Evolutionary conservation across 1,140 invertebrate genomes (phyloP), one percentile per base, ranked within the genome.

Genomic region (Galendromus occidentalis): DNA sequence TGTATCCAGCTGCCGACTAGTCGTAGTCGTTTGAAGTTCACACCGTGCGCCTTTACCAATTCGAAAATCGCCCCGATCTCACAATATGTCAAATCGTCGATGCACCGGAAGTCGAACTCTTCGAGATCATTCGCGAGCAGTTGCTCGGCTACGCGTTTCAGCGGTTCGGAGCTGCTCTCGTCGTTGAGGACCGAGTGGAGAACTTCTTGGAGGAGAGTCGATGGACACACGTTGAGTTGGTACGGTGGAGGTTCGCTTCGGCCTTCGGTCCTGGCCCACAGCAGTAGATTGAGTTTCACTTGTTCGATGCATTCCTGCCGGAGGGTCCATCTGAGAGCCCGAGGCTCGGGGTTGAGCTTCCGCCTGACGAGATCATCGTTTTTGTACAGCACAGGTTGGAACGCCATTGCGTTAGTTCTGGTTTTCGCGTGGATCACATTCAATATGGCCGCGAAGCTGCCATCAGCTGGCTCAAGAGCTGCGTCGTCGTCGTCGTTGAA

Each of bases 81-180:
- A 18, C 33, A 6, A 25, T 29, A 59, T 17, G 51, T 25, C 14
- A 59, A 2, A 33, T 59, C 51, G 51, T 59, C 33, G 9, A 59
- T 59, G 51, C 51, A 59, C 51, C 33, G 25, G 51, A 59, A 59
- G 25, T 59, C 51, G 33, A 59, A 59, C 51, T 59, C 51, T 33
- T 59, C 51, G 14, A 59, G 20, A 14, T 22, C 51, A 22, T 59
- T 25, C 17, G 33, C 51, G 17, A 59, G 22, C 2, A 59, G 22
- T 33, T 59, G 51, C 25, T 59, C 51, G 9, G 22, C 51, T 14
- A 25, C 51, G 14, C 33, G 25, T 22, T 59, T 59, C 14, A 59
- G 20, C 2, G 51, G 51, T 12, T 59, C 25, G 25, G 51, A 59
- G 33, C 33, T 59, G 22, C 51, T 59, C 9, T 59, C 51, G 33